Evolutionary conservation across 2,113 vertebrate genomes (phyloP).

Genomic region (Recurvirostra avosetta): DNA sequence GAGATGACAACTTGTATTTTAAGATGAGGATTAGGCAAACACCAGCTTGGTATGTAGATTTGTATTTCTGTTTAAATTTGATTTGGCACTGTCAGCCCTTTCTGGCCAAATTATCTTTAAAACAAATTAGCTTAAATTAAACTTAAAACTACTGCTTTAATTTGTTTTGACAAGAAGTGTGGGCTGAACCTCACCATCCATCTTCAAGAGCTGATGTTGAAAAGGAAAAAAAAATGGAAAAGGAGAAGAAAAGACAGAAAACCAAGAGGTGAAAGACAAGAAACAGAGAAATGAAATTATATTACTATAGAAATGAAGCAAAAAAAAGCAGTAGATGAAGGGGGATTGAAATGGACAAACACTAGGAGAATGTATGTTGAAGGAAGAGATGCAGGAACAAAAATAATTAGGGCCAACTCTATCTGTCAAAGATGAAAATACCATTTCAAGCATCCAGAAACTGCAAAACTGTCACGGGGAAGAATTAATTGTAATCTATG

Average conservation of each 20-base stretch:
- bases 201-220: background rate
- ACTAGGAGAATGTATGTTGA: background rate
- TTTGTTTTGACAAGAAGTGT: background rate
- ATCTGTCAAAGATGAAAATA: background rate
- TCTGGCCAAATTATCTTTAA: background rate
- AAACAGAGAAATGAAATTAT: background rate
- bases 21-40: background rate
- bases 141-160: background rate
- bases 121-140: background rate
- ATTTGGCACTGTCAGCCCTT: background rate
- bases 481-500: background rate
- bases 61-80: background rate
- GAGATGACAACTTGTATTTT: background rate
- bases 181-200: background rate
- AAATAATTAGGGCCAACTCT: background rate
- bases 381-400: background rate
- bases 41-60: background rate
- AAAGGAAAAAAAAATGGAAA: background rate
- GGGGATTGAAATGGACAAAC: background rate
- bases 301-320: background rate
- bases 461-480: background rate
- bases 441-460: background rate
- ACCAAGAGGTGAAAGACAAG: background rate
- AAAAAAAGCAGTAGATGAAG: background rate
- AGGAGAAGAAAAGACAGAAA: background rate